Evolutionary conservation across 1,140 invertebrate genomes (phyloP).

Genomic region (Diprion similis): DNA sequence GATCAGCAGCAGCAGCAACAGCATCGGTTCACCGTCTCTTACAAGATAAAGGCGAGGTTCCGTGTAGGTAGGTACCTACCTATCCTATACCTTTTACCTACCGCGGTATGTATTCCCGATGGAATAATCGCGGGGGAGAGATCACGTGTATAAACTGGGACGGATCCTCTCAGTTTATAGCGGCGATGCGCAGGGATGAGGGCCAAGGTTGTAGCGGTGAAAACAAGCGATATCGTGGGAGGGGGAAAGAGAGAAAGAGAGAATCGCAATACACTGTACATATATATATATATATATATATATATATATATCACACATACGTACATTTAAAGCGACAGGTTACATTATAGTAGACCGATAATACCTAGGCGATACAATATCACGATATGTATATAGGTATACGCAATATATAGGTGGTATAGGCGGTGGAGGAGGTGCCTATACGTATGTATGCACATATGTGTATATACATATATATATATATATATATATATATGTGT

Average conservation of each 20-base stretch:
- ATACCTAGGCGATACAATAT: too few relatives aligned
- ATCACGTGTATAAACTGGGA: constrained; percentile 1
- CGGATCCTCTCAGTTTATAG: constrained; percentile 22
- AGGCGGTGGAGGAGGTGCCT: too few relatives aligned
- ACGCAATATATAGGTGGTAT: not conserved
- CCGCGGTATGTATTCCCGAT: constrained; percentile 9
- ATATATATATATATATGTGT: too few relatives aligned
- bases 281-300: too few relatives aligned
- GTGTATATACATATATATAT: too few relatives aligned
- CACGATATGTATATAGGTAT: not conserved
- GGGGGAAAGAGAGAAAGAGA: not conserved
- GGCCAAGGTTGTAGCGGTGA: not conserved
- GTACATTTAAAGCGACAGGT: not conserved
- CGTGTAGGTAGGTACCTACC: too few relatives aligned
- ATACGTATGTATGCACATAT: constrained; percentile 14
- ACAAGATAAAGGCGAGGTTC: too few relatives aligned
- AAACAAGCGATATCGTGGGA: not conserved
- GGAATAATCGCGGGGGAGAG: not conserved
- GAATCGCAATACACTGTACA: constrained; percentile 12
- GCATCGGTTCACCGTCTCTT: too few relatives aligned
- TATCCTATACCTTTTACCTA: too few relatives aligned
- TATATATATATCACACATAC: not conserved
- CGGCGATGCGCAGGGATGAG: constrained; percentile 24
- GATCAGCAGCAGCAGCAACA: too few relatives aligned
- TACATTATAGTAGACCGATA: too few relatives aligned